These are phyloP conservation scores for Helicoverpa zea DNA, from an alignment of 1,140 invertebrate species.

Conservation along the genomic window DNA sequence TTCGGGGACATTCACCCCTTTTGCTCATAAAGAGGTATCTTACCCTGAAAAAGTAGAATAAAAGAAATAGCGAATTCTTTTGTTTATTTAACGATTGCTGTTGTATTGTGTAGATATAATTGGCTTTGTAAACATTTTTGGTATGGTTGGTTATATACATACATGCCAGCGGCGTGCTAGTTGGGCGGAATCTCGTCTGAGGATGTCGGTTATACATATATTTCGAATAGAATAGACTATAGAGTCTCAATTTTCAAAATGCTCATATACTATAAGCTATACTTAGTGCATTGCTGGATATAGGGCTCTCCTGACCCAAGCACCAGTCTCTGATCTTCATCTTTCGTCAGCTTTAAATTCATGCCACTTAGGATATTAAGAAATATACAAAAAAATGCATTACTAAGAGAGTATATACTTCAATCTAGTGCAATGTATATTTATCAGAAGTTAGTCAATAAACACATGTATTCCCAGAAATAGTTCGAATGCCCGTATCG, in stretches of 20 bases:
- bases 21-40: slow-evolving; percentile 20
- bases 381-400: too few relatives aligned
- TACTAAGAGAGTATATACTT: too few relatives aligned
- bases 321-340: too few relatives aligned
- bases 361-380: too few relatives aligned
- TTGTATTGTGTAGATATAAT: slow-evolving; percentile 1
- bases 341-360: too few relatives aligned
- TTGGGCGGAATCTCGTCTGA: neutral
- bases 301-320: neutral
- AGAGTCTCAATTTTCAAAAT: too few relatives aligned
- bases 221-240: too few relatives aligned
- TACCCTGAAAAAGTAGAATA: neutral
- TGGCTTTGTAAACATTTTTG: slow-evolving; percentile 16
- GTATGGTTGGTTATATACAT: neutral
- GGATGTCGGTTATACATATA: neutral
- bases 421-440: too few relatives aligned
- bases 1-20: slow-evolving; percentile 23
- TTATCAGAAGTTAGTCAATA: neutral
- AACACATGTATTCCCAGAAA: neutral
- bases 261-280: too few relatives aligned
- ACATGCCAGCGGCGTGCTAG: neutral
- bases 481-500: neutral
- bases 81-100: slow-evolving; percentile 19
- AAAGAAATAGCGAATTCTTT: neutral
- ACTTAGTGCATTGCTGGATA: neutral